Evolutionary conservation across 2,797 vertebrate genomes (phyloP).

Genomic region (Artibeus lituratus): DNA sequence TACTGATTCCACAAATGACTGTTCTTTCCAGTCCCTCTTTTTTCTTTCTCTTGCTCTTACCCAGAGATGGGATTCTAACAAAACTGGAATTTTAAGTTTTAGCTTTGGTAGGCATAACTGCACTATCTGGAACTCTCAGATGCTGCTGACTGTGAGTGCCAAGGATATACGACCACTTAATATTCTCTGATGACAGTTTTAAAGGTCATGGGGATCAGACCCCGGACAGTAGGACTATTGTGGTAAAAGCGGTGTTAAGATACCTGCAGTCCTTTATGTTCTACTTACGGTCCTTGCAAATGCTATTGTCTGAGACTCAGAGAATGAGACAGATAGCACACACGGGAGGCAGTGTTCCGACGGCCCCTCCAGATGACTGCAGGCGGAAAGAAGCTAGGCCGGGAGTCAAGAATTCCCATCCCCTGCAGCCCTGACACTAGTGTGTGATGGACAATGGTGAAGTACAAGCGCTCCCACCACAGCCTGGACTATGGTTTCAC

Average conservation of each 20-base stretch:
- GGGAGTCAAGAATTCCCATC: constrained; percentile 11
- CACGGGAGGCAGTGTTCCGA: constrained; percentile 54
- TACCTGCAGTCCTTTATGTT: constrained; percentile 35
- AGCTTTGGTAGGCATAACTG: not conserved
- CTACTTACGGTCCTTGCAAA: constrained; percentile 58
- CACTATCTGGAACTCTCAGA: not conserved
- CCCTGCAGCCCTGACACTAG: not conserved
- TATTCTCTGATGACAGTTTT: not conserved
- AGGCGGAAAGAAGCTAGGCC: constrained; percentile 33
- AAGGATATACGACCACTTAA: not conserved
- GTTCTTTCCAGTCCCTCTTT: not conserved
- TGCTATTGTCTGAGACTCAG: constrained; percentile 45
- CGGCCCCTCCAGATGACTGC: not conserved
- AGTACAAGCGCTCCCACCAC: constrained; percentile 38
- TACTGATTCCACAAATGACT: not conserved
- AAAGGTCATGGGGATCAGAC: not conserved
- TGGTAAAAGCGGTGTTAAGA: constrained; percentile 32
- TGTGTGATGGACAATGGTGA: constrained; percentile 29
- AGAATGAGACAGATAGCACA: constrained; percentile 16
- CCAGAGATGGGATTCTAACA: not conserved
- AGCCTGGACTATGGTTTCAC: constrained; percentile 12
- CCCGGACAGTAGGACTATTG: not conserved
- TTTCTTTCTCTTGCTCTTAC: not conserved
- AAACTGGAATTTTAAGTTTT: not conserved
- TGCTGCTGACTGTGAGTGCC: not conserved